phyloP scores from a whole-genome alignment of 92 coral and sea anemone species.

The Zoanthus gigantus region DNA sequence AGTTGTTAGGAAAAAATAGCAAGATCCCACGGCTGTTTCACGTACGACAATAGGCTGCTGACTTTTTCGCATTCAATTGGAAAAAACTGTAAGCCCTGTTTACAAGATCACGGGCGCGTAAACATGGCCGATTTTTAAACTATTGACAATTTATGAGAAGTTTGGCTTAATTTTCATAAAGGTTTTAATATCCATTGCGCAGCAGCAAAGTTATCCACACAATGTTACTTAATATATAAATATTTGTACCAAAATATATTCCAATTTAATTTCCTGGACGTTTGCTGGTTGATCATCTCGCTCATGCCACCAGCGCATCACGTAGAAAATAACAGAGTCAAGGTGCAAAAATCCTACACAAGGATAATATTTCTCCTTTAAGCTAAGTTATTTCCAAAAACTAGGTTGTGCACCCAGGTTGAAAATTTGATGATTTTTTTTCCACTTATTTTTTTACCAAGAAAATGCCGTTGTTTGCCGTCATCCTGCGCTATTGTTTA shows the following conservation, averaged over 20 bases:
- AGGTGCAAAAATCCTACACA: not conserved
- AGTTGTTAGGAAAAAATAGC: constrained; percentile 20
- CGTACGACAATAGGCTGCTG: not conserved
- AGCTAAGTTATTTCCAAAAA: not conserved
- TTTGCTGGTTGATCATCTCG: not conserved
- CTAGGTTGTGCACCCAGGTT: not conserved
- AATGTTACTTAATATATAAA: not conserved
- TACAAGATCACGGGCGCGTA: not conserved
- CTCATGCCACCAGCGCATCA: not conserved
- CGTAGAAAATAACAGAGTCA: not conserved
- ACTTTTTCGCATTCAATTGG: not conserved
- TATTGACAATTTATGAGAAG: not conserved
- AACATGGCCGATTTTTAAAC: constrained; percentile 8
- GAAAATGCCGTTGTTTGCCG: not conserved
- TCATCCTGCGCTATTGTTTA: not conserved
- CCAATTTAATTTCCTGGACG: not conserved
- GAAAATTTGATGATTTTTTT: not conserved
- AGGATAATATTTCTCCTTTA: not conserved
- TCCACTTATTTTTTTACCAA: constrained; percentile 12
- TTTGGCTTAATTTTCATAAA: not conserved
- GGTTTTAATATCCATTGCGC: not conserved
- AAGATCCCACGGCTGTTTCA: constrained; percentile 2
- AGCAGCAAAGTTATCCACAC: not conserved
- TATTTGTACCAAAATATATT: not conserved
- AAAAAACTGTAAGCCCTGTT: not conserved